Conservation (phyloP, 2,797 vertebrate genomes). For the Parauchenoglanis ngamensis region DNA sequence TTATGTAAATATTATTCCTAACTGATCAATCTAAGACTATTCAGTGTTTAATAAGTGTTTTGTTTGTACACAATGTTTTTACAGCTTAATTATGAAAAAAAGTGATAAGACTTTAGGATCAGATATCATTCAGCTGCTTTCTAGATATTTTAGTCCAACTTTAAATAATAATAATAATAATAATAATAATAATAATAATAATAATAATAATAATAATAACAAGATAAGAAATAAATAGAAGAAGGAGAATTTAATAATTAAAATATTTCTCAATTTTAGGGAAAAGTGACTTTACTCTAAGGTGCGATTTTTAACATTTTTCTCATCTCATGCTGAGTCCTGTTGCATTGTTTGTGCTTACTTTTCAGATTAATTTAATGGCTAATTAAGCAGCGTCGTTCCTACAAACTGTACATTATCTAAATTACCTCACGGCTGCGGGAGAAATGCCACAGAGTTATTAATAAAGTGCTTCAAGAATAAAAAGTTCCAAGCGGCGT, state of each 20-base stretch:
- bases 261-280: neutral
- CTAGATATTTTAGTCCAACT: no score
- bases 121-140: no score
- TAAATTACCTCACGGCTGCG: constrained; percentile 41
- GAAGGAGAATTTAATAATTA: neutral
- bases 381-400: constrained; percentile 46
- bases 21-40: neutral
- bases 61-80: neutral
- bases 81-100: neutral
- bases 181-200: neutral
- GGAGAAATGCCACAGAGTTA: constrained; percentile 48
- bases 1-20: neutral
- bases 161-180: neutral
- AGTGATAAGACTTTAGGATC: neutral
- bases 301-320: neutral
- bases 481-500: constrained; percentile 43
- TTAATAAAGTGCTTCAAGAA: constrained; percentile 61
- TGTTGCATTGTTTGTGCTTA: constrained; percentile 43
- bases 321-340: constrained; percentile 27
- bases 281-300: neutral
- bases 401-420: constrained; percentile 51
- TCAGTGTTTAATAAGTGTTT: neutral
- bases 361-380: constrained; percentile 51
- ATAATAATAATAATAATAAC: neutral
- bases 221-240: no score